Evolutionary conservation across 2,888 invertebrate species (phyloP).

Genomic region (Hemicrepidius hirtus): DNA sequence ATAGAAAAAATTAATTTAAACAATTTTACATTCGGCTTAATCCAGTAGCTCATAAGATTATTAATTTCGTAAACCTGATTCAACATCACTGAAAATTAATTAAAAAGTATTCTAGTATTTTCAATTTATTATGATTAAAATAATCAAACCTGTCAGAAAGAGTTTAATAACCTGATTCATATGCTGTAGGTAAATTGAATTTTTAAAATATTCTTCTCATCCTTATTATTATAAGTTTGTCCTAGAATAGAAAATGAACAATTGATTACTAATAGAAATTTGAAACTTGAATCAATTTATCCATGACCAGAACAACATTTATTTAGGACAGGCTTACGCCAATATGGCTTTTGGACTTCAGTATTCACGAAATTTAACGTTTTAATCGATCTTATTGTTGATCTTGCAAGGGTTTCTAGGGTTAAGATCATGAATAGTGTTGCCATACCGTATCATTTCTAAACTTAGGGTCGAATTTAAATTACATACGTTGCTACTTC

Average conservation of each 20-base stretch:
- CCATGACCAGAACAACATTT: conserved; percentile 16
- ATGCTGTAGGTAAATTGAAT: conserved; percentile 5
- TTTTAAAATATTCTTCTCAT: conserved; percentile 9
- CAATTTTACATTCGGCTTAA: too few species aligned
- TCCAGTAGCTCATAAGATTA: too few species aligned
- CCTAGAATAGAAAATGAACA: background rate
- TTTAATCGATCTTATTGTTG: conserved; percentile 16
- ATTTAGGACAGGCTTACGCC: conserved; percentile 19
- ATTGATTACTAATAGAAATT: background rate
- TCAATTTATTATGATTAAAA: background rate
- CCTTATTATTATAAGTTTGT: background rate
- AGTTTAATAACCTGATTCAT: conserved; percentile 7
- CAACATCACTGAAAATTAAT: too few species aligned
- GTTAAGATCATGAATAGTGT: background rate
- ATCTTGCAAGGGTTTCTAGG: background rate
- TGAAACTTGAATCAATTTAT: conserved; percentile 15
- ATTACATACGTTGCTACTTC: background rate
- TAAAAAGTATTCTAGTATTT: too few species aligned
- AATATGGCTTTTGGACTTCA: background rate
- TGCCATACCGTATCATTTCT: background rate
- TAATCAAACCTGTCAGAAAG: conserved; percentile 1
- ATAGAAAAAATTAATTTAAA: too few species aligned
- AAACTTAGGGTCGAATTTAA: background rate
- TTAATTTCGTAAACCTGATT: too few species aligned
- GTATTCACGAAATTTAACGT: conserved; percentile 7